phyloP scores from a whole-genome alignment of 2,113 vertebrate genomes.

The Oceanodroma tethys region DNA sequence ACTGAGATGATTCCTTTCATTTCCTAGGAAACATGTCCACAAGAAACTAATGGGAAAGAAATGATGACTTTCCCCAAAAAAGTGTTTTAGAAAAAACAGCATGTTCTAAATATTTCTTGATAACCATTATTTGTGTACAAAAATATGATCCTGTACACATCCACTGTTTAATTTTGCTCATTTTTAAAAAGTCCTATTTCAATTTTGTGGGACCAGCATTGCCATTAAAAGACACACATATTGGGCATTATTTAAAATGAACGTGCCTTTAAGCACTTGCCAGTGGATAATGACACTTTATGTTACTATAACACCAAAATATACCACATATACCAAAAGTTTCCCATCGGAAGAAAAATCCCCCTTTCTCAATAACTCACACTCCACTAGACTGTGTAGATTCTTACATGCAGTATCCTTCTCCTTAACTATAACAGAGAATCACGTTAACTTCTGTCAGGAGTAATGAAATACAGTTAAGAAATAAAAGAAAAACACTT shows the following conservation, averaged over 20 bases:
- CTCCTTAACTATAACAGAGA: not conserved
- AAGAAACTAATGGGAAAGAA: not conserved
- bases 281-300: not conserved
- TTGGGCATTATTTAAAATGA: not conserved
- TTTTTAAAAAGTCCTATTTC: not conserved
- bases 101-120: not conserved
- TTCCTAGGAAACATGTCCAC: not conserved
- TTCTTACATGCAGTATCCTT: not conserved
- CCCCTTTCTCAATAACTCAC: not conserved
- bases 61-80: accelerated
- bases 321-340: not conserved
- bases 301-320: not conserved
- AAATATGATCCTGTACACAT: not conserved
- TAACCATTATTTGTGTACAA: not conserved
- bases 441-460: not conserved
- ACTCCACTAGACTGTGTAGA: not conserved
- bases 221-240: not conserved
- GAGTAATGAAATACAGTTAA: not conserved
- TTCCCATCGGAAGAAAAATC: not conserved
- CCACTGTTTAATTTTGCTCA: not conserved
- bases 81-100: not conserved
- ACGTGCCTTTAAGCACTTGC: not conserved
- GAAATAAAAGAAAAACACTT: not conserved
- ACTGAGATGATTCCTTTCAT: accelerated
- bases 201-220: not conserved